Evolutionary conservation across 2,888 invertebrate genomes (phyloP).

Genomic region (Tetrapedia diversipes): DNA sequence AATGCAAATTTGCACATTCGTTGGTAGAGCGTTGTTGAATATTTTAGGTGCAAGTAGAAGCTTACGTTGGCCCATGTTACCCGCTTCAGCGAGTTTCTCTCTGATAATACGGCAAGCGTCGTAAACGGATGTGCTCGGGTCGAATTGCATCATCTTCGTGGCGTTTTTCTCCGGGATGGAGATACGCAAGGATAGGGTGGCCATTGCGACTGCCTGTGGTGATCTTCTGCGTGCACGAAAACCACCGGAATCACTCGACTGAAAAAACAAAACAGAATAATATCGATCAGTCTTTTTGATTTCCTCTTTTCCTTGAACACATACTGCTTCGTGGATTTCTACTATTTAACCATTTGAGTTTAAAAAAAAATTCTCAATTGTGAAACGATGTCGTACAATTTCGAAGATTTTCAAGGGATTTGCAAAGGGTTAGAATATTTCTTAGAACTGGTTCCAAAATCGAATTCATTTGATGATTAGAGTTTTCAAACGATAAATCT

Average conservation of each 20-base stretch:
- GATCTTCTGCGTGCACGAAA: conserved; percentile 75
- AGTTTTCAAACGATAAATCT: too few relatives aligned
- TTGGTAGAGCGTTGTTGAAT: conserved; percentile 28
- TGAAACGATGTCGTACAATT: too few relatives aligned
- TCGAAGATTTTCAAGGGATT: too few relatives aligned
- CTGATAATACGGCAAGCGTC: conserved; percentile 98
- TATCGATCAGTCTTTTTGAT: background rate
- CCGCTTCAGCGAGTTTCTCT: conserved; percentile 96
- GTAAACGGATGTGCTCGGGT: conserved; percentile 96
- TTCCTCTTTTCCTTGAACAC: conserved; percentile 5
- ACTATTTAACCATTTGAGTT: too few relatives aligned
- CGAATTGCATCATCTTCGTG: conserved; percentile 99
- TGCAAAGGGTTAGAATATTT: too few relatives aligned
- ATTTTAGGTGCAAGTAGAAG: conserved; percentile 33
- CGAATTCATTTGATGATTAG: too few relatives aligned
- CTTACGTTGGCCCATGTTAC: conserved; percentile 94
- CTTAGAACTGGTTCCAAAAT: too few relatives aligned
- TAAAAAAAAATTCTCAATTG: too few relatives aligned
- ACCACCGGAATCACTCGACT: conserved; percentile 79
- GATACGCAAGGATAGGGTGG: conserved; percentile 92
- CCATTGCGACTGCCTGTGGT: conserved; percentile 84
- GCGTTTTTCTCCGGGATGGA: conserved; percentile 93
- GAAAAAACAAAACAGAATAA: conserved; percentile 57
- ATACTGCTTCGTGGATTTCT: too few relatives aligned
- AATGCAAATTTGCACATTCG: conserved; percentile 12